Evolutionary conservation across 2,888 invertebrate genomes (phyloP).

Genomic region (Dynastes hyllus): DNA sequence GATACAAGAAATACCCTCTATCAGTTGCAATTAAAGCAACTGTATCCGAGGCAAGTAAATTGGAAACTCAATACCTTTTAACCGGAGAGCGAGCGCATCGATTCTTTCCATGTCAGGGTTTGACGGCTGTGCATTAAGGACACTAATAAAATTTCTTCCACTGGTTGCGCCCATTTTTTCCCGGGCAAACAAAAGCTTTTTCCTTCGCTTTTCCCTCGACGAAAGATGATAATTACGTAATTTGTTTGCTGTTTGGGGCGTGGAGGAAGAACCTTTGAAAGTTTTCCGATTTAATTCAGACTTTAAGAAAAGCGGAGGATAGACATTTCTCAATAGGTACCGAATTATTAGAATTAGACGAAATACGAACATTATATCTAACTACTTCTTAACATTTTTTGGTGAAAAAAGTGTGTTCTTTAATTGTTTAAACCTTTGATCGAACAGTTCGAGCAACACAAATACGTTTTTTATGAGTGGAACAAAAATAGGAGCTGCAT

Average conservation of each 20-base stretch:
- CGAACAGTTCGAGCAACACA: no score
- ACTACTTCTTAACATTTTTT: no score
- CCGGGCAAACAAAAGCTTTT: slow-evolving; percentile 32
- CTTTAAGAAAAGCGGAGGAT: neutral
- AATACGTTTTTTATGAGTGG: no score
- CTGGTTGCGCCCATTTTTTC: slow-evolving; percentile 34
- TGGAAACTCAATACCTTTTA: slow-evolving; percentile 18
- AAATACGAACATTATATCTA: no score
- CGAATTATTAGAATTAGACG: no score
- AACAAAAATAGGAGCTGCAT: no score
- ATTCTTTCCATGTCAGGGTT: neutral
- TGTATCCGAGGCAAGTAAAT: neutral
- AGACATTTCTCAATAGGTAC: neutral
- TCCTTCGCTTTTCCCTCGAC: slow-evolving; percentile 21
- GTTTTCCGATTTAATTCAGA: slow-evolving; percentile 8
- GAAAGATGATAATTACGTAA: slow-evolving; percentile 39
- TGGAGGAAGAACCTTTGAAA: neutral
- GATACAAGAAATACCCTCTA: neutral
- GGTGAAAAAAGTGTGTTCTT: no score
- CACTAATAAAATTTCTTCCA: slow-evolving; percentile 32
- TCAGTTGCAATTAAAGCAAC: slow-evolving; percentile 6
- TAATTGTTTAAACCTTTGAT: no score
- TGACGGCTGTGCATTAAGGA: slow-evolving; percentile 15
- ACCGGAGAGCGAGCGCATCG: neutral
- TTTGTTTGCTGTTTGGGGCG: slow-evolving; percentile 31